Conservation (phyloP, 2,797 vertebrate genomes). For the Emys orbicularis region DNA sequence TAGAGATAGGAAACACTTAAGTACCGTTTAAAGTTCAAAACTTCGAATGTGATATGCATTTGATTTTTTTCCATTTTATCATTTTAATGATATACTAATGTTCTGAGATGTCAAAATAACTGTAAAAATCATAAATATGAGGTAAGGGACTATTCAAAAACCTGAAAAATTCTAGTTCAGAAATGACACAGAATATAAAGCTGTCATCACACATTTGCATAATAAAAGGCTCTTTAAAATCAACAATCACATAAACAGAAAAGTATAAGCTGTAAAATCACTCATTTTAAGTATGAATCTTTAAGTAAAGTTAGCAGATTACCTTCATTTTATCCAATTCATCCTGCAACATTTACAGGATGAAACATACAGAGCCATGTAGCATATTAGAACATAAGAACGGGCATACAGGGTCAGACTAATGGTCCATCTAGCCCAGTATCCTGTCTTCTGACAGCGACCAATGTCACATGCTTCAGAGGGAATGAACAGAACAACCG, state of each 20-base stretch:
- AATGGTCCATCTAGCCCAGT: neutral
- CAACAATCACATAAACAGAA: slow-evolving; percentile 72
- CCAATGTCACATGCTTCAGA: neutral
- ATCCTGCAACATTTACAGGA: slow-evolving; percentile 4
- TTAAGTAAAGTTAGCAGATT: slow-evolving; percentile 55
- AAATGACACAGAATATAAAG: slow-evolving; percentile 66
- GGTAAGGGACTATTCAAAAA: slow-evolving; percentile 62
- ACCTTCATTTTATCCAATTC: slow-evolving; percentile 32
- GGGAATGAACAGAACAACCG: neutral
- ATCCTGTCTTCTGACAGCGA: no score
- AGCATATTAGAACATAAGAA: neutral
- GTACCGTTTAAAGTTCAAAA: neutral
- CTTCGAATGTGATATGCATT: slow-evolving; percentile 36
- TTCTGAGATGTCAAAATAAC: slow-evolving; percentile 72
- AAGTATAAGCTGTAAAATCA: slow-evolving; percentile 66
- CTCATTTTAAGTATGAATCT: slow-evolving; percentile 39
- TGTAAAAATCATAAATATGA: slow-evolving; percentile 70
- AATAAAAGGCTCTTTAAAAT: slow-evolving; percentile 67
- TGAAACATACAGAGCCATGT: slow-evolving; percentile 4
- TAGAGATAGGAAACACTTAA: slow-evolving; percentile 4
- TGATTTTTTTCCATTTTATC: slow-evolving; percentile 54
- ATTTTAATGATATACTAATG: slow-evolving; percentile 55
- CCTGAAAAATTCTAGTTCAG: slow-evolving; percentile 49
- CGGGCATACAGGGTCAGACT: neutral
- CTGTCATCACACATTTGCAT: slow-evolving; percentile 50